Evolutionary conservation across 2,113 vertebrate species (phyloP).

Genomic region (Clarias macrocephalus): DNA sequence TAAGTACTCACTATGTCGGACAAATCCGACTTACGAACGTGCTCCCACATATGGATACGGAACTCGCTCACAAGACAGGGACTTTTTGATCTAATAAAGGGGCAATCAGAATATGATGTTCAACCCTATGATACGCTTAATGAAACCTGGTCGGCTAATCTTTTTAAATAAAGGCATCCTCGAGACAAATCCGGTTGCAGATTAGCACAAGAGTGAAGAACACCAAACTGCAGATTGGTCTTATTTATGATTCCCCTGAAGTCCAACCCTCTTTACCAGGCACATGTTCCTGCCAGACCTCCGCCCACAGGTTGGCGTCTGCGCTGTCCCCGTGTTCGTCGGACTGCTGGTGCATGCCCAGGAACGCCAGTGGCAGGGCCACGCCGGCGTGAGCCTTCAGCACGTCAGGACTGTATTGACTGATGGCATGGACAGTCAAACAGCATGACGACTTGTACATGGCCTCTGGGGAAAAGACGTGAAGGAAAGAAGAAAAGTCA

Average conservation of each 20-base stretch:
- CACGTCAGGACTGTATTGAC: conserved; percentile 93
- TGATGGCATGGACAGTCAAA: conserved; percentile 87
- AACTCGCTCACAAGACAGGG: no score
- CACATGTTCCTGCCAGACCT: conserved; percentile 98
- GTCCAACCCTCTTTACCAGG: conserved; percentile 76
- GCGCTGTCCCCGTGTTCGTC: conserved; percentile 86
- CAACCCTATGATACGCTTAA: neutral
- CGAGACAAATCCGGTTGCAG: neutral
- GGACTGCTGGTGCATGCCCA: conserved; percentile 93
- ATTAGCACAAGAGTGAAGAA: neutral
- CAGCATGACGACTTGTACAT: conserved; percentile 87
- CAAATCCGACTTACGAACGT: no score
- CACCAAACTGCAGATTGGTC: neutral
- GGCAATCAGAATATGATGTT: neutral
- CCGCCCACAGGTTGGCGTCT: conserved; percentile 84
- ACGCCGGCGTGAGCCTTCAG: conserved; percentile 88
- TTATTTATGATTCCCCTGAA: neutral
- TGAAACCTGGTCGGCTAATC: neutral
- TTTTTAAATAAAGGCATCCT: neutral
- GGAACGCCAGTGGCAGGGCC: conserved; percentile 89
- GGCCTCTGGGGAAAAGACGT: conserved; percentile 70
- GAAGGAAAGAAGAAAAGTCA: neutral
- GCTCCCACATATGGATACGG: no score
- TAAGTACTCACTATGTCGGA: no score
- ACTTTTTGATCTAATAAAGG: no score